Conservation (phyloP, 2,113 vertebrate genomes). For the Phaetusa simplex region DNA sequence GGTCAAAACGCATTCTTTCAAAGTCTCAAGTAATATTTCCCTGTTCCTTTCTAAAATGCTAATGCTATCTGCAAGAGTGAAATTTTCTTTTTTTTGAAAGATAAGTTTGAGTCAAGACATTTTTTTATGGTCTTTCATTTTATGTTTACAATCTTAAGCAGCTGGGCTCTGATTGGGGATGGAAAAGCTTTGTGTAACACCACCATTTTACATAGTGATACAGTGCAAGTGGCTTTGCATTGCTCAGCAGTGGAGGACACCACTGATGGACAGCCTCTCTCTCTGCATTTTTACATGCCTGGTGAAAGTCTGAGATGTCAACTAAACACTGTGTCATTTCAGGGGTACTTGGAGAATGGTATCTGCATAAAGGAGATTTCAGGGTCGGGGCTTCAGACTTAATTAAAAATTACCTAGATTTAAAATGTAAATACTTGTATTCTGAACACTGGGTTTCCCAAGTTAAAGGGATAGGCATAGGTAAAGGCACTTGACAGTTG, state of each 20-base stretch:
- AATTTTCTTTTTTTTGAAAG: background rate
- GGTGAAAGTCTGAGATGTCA: background rate
- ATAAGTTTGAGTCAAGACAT: background rate
- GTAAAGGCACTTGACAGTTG: background rate
- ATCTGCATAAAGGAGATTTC: background rate
- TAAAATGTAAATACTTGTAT: background rate
- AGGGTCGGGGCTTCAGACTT: background rate
- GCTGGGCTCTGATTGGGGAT: background rate
- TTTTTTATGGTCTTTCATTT: background rate
- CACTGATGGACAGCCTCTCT: background rate
- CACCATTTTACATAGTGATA: background rate
- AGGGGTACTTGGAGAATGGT: background rate
- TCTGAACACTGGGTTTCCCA: background rate
- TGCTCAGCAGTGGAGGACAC: background rate
- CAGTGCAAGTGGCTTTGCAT: background rate
- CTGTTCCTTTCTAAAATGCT: background rate
- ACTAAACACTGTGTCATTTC: background rate
- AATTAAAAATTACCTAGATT: background rate
- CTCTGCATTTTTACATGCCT: background rate
- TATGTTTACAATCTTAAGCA: background rate
- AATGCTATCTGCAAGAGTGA: background rate
- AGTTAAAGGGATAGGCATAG: background rate
- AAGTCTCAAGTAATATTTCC: background rate
- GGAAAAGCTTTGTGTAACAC: background rate
- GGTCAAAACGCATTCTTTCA: background rate